Base-by-base conservation (phyloP, 2,888 invertebrate genomes). In the Tineola bisselliella region DNA sequence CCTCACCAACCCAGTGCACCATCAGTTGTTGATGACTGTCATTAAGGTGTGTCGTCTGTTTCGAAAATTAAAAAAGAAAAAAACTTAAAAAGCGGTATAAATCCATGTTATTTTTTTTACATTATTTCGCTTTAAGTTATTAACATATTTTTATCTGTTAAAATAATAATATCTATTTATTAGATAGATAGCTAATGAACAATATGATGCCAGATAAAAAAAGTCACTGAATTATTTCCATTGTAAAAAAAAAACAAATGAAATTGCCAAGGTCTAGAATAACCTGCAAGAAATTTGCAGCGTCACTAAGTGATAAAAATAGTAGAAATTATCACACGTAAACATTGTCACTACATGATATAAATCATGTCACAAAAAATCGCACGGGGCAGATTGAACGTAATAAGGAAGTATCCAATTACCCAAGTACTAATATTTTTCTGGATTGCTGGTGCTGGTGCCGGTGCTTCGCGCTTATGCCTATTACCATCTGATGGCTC, bases 1-100 rank as follows among this genome's bases (percentile, higher is more conserved):
- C 92, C 76, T 94, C 93, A 25, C 96, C 96, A 11, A 95, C 94
- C 96, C 97, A 97, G 77, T 96, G 95, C 10, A 97, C 95, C 90
- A 96, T 93, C 69, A 97, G 80, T 74, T 95, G 94, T 70, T 94
- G 93, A 74, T 97, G 96, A 65, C 91, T 92, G 80, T 96, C 96
- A 80, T 95, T 93, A 18, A 96, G 87, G 62, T 89, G 86, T 65
- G 90, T 92, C 61, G 91, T 90, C 96, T 96, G 88, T 84, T 81
- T 62, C 6, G 6, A 25, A 25, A 25, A 25, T 25, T 4, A 25
- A 6, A 25, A 25, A 25, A n/a, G n/a, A n/a, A 25, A 4, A 25
- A 25, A 25, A 25, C 25, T 25, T 25, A 25, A 25, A 25, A 25
- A 25, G 6, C 25, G 6, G 25, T 25, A 25, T 25, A 25, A 25